Evolutionary conservation across 2,113 vertebrate genomes (phyloP).

Genomic region (Nesogale talazaci): DNA sequence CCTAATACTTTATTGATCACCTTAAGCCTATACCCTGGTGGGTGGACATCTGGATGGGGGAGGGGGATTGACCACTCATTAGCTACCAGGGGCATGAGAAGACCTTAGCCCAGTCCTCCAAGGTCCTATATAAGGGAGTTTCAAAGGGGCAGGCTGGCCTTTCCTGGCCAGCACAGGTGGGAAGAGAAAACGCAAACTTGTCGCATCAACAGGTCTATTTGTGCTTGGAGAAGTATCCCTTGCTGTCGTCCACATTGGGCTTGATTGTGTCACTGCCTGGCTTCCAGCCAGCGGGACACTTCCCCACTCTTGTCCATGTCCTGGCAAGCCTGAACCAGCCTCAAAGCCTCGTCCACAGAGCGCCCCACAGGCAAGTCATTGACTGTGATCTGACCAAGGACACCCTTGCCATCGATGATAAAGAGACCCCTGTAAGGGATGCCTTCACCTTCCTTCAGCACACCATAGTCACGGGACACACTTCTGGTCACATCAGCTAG

Average conservation of each 20-base stretch:
- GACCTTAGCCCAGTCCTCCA: not conserved
- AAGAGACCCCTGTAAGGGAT: slow-evolving; percentile 94
- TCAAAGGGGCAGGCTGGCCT: not conserved
- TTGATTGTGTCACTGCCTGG: slow-evolving; percentile 93
- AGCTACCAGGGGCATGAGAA: not conserved
- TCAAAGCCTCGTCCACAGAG: slow-evolving; percentile 91
- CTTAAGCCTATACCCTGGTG: not conserved
- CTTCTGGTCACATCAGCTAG: slow-evolving; percentile 90
- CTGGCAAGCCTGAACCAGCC: slow-evolving; percentile 94
- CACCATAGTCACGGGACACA: slow-evolving; percentile 90
- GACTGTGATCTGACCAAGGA: too few relatives aligned
- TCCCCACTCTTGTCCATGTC: slow-evolving; percentile 92
- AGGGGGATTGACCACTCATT: slow-evolving; percentile 23
- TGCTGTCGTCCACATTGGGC: slow-evolving; percentile 92
- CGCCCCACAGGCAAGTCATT: too few relatives aligned
- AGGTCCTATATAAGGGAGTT: not conserved
- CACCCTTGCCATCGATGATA: slow-evolving; percentile 92
- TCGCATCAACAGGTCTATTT: slow-evolving; percentile 61
- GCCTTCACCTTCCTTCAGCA: slow-evolving; percentile 93
- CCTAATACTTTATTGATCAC: slow-evolving; percentile 74
- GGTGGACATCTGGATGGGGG: not conserved
- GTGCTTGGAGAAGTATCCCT: slow-evolving; percentile 92
- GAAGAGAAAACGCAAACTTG: not conserved
- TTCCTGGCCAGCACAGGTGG: slow-evolving; percentile 20
- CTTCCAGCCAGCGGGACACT: slow-evolving; percentile 94